Conservation (phyloP, 2,797 vertebrate genomes). For the Lepus oiostolus region DNA sequence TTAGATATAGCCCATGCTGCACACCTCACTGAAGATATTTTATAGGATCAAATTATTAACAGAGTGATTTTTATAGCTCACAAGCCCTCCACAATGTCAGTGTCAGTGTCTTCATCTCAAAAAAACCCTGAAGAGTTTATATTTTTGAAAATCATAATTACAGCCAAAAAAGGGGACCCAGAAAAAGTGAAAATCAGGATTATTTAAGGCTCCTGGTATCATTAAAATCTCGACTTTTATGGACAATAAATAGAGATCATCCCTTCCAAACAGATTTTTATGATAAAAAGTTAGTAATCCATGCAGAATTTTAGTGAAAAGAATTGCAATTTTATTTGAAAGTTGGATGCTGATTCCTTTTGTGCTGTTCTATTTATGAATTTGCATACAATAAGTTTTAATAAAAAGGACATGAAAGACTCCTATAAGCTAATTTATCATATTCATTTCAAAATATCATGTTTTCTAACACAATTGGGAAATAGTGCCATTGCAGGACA, state of each 20-base stretch:
- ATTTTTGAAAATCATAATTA: constrained; percentile 43
- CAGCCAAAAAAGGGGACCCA: neutral
- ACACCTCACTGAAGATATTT: neutral
- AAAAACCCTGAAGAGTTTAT: neutral
- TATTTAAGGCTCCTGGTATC: neutral
- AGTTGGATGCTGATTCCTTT: neutral
- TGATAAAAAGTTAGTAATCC: neutral
- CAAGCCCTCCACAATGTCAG: neutral
- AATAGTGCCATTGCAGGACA: neutral
- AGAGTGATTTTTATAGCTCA: neutral
- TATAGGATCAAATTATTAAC: neutral
- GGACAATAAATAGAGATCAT: neutral
- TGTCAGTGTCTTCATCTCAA: neutral
- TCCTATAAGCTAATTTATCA: neutral
- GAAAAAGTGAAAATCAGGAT: neutral
- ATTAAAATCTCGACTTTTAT: constrained; percentile 10
- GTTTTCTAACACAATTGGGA: constrained; percentile 8
- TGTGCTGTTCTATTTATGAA: constrained; percentile 27
- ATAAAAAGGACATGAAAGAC: neutral
- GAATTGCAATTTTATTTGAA: constrained; percentile 8
- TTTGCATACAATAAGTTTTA: neutral
- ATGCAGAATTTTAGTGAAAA: constrained; percentile 35
- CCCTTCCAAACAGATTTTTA: constrained; percentile 22
- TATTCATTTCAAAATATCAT: neutral
- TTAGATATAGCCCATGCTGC: neutral